Evolutionary conservation across 2,888 invertebrate species (phyloP).

Genomic region (Heliconius cydno): DNA sequence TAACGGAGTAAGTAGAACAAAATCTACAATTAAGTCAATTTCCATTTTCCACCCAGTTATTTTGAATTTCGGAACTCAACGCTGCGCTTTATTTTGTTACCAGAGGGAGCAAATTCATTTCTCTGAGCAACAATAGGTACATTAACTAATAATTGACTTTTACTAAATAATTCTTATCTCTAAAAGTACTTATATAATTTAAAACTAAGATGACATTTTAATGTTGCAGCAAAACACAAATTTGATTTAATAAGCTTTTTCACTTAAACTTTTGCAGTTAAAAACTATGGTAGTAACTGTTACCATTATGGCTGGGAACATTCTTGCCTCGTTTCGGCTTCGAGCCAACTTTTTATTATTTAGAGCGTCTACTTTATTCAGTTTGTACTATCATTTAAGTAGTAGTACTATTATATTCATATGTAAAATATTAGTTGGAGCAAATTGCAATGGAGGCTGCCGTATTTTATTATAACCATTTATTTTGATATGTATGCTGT

Average conservation of each 20-base stretch:
- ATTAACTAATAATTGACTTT: background rate
- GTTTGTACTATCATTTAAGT: slow-evolving; percentile 54
- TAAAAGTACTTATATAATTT: background rate
- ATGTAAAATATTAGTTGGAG: slow-evolving; percentile 52
- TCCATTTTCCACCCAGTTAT: background rate
- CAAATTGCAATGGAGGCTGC: slow-evolving; percentile 39
- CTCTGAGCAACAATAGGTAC: background rate
- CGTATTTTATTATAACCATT: slow-evolving; percentile 32
- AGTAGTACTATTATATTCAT: slow-evolving; percentile 52
- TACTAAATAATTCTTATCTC: background rate
- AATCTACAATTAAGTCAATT: background rate
- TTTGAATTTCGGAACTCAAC: background rate
- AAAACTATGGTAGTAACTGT: slow-evolving; percentile 42
- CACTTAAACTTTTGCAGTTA: slow-evolving; percentile 34
- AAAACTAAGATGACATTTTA: background rate
- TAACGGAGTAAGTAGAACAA: too few species aligned
- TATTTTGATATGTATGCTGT: slow-evolving; percentile 23
- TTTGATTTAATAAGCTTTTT: slow-evolving; percentile 27
- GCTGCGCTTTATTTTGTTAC: background rate
- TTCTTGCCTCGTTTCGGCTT: slow-evolving; percentile 56
- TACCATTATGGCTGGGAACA: slow-evolving; percentile 55
- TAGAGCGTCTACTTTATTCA: slow-evolving; percentile 58
- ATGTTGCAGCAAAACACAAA: background rate
- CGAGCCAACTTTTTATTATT: slow-evolving; percentile 69
- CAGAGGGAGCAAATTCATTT: background rate